Evolutionary conservation across 1,140 invertebrate genomes (phyloP).

Genomic region (Chelonus insularis): DNA sequence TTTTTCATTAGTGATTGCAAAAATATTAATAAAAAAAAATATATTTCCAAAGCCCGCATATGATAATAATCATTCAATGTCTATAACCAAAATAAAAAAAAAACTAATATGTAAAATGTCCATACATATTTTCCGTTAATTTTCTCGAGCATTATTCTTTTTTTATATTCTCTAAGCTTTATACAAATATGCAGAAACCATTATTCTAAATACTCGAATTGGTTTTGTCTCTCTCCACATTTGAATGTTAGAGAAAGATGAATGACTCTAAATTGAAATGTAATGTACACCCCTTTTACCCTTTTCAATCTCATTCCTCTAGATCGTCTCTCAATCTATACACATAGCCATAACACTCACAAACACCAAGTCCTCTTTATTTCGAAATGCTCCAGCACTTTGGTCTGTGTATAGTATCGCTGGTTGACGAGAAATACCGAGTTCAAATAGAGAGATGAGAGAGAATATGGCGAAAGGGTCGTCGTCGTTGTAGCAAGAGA

Average conservation of each 20-base stretch:
- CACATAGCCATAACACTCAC: slow-evolving; percentile 5
- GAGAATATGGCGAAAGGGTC: not conserved
- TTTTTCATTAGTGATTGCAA: too few relatives aligned
- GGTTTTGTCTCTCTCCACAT: slow-evolving; percentile 6
- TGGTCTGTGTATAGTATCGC: not conserved
- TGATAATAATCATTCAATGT: too few relatives aligned
- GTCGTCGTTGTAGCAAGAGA: not conserved
- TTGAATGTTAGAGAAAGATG: slow-evolving; percentile 33
- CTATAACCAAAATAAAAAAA: too few relatives aligned
- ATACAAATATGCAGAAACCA: too few relatives aligned
- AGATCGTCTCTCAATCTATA: slow-evolving; percentile 13
- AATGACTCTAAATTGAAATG: slow-evolving; percentile 52
- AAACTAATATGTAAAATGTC: too few relatives aligned
- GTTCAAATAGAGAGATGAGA: not conserved
- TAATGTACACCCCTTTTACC: slow-evolving; percentile 44
- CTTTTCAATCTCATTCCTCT: slow-evolving; percentile 28
- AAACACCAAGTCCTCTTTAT: slow-evolving; percentile 2
- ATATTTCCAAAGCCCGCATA: too few relatives aligned
- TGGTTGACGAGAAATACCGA: not conserved
- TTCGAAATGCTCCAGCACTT: slow-evolving; percentile 1
- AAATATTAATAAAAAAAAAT: too few relatives aligned
- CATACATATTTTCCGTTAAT: too few relatives aligned
- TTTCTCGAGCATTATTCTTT: too few relatives aligned
- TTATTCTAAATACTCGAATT: not conserved
- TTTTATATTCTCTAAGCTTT: too few relatives aligned